These are phyloP conservation scores for Timema podura DNA, from an alignment of 2,888 invertebrate genomes.

Conservation along the genomic window DNA sequence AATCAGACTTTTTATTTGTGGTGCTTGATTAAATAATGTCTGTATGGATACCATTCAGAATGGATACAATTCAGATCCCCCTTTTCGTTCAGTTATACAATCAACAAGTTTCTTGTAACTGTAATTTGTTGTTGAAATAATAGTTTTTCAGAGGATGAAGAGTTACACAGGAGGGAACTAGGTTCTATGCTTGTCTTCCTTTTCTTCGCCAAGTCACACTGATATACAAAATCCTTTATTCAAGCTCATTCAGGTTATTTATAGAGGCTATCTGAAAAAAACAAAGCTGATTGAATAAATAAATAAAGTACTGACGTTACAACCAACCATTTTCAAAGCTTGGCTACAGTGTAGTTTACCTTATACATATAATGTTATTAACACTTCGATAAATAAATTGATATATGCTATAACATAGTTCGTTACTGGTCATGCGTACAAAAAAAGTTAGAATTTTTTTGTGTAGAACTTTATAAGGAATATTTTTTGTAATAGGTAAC, in stretches of 20 bases:
- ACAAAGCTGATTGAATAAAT: not conserved
- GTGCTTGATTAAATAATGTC: no score
- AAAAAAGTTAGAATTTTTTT: not conserved
- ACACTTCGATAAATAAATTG: not conserved
- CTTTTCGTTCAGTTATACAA: no score
- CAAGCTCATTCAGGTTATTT: not conserved
- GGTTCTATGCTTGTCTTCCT: not conserved
- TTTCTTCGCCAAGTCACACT: not conserved
- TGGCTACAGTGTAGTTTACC: not conserved
- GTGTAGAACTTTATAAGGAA: constrained; percentile 9
- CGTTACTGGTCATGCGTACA: not conserved
- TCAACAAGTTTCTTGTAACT: no score
- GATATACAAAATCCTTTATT: not conserved
- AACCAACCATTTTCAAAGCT: not conserved
- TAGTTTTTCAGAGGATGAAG: no score
- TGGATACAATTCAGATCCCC: no score
- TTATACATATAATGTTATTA: not conserved
- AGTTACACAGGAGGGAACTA: not conserved
- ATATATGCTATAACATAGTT: not conserved
- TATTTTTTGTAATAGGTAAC: constrained; percentile 4
- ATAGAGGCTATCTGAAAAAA: constrained; percentile 2
- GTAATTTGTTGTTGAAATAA: no score
- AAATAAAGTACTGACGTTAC: not conserved
- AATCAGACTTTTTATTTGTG: no score
- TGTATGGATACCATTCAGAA: no score